These are phyloP conservation scores for Cephus sareptanus DNA, from an alignment of 2,888 invertebrate species.

Conservation along the genomic window DNA sequence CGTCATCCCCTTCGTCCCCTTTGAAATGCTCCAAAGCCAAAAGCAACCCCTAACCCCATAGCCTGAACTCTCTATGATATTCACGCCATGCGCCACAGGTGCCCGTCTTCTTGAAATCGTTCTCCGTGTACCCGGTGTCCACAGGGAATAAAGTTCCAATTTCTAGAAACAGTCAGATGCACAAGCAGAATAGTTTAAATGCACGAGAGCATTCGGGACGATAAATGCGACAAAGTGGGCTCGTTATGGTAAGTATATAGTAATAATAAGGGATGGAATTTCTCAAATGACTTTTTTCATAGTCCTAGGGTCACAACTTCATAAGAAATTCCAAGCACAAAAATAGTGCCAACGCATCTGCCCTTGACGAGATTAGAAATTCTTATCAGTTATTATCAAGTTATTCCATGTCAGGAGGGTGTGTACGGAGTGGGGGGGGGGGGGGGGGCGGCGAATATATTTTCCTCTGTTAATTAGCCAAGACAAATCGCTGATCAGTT, in stretches of 20 bases:
- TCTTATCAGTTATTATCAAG: background rate
- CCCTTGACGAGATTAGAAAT: background rate
- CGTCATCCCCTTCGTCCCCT: background rate
- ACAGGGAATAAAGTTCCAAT: background rate
- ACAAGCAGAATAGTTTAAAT: background rate
- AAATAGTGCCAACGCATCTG: background rate
- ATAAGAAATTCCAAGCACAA: background rate
- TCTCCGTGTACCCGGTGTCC: background rate
- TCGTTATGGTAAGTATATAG: background rate
- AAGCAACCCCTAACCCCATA: conserved; percentile 2
- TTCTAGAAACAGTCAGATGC: background rate
- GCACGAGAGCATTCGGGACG: background rate
- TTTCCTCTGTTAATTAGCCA: background rate
- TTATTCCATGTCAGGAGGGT: no score
- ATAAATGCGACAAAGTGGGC: background rate
- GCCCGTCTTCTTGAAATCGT: background rate
- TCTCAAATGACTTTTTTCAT: background rate
- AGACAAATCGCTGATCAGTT: background rate
- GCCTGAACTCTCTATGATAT: background rate
- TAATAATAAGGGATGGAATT: background rate
- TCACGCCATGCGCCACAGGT: conserved; percentile 3
- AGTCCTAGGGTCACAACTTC: background rate
- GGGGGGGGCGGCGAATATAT: no score
- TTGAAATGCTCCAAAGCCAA: background rate
- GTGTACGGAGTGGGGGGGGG: background rate